phyloP scores from a whole-genome alignment of 1,140 invertebrate genomes.

The Platorchestia sp. region DNA sequence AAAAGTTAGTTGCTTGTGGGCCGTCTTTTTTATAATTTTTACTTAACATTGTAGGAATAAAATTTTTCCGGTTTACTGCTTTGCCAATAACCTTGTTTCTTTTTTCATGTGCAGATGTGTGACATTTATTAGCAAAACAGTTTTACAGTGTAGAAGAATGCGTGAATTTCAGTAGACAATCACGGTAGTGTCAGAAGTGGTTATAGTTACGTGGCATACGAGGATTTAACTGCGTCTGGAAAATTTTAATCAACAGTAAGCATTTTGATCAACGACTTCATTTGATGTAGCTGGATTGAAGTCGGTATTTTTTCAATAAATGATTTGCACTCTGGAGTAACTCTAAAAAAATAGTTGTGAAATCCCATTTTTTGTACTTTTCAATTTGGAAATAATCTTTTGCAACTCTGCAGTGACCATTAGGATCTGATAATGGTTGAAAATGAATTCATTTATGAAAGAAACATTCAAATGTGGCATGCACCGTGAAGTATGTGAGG shows the following conservation, averaged over 20 bases:
- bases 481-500: no score
- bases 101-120: not conserved
- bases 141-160: not conserved
- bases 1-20: no score
- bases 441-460: not conserved
- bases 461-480: no score
- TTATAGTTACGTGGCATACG: not conserved
- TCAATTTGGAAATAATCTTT: not conserved
- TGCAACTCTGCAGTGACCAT: not conserved
- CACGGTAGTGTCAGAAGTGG: not conserved
- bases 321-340: not conserved
- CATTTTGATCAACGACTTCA: not conserved
- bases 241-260: not conserved
- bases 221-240: not conserved
- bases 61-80: not conserved
- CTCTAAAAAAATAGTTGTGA: not conserved
- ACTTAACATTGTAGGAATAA: no score
- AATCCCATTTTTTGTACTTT: not conserved
- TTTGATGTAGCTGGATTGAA: not conserved
- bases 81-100: not conserved
- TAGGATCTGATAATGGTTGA: not conserved
- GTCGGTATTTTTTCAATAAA: not conserved
- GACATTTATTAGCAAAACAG: not conserved
- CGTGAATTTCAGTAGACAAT: not conserved
- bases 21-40: no score